These are phyloP conservation scores for Dunckerocampus dactyliophorus DNA, from an alignment of 2,113 vertebrate genomes.

Conservation along the genomic window DNA sequence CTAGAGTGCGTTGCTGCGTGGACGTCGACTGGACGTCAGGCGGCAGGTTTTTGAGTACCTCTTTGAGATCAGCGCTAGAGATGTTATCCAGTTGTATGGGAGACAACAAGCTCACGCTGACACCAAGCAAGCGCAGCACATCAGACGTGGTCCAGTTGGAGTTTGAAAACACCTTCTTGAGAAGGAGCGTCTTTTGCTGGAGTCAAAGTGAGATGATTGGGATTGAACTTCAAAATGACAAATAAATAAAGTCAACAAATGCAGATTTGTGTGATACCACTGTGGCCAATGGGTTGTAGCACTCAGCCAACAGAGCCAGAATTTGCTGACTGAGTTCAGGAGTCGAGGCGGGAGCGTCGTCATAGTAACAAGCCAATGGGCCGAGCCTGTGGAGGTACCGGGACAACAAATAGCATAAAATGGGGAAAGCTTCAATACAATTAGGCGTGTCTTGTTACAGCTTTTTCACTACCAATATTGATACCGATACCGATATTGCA, in stretches of 20 bases:
- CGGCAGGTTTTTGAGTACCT: conserved; percentile 27
- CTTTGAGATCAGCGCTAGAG: conserved; percentile 5
- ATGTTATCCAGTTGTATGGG: conserved; percentile 32
- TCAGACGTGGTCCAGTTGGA: neutral
- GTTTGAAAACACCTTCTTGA: conserved; percentile 30
- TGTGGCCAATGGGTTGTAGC: conserved; percentile 27
- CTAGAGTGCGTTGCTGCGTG: conserved; percentile 41
- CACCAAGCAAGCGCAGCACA: conserved; percentile 35
- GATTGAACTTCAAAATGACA: neutral
- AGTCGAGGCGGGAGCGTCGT: conserved; percentile 29
- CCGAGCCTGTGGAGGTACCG: conserved; percentile 53
- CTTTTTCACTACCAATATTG: too few relatives aligned
- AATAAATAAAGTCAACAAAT: neutral
- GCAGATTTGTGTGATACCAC: conserved; percentile 37
- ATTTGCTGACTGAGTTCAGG: conserved; percentile 34
- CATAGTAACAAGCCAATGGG: conserved; percentile 55
- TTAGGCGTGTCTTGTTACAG: too few relatives aligned
- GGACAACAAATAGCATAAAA: neutral
- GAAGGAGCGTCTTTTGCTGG: conserved; percentile 56
- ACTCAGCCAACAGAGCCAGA: conserved; percentile 47
- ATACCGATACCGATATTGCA: too few relatives aligned
- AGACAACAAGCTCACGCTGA: conserved; percentile 25
- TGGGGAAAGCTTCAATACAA: too few relatives aligned
- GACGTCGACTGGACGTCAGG: conserved; percentile 26
- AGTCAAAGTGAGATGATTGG: neutral